Conservation (phyloP, 2,888 invertebrate genomes). For the Hedya salicella region DNA sequence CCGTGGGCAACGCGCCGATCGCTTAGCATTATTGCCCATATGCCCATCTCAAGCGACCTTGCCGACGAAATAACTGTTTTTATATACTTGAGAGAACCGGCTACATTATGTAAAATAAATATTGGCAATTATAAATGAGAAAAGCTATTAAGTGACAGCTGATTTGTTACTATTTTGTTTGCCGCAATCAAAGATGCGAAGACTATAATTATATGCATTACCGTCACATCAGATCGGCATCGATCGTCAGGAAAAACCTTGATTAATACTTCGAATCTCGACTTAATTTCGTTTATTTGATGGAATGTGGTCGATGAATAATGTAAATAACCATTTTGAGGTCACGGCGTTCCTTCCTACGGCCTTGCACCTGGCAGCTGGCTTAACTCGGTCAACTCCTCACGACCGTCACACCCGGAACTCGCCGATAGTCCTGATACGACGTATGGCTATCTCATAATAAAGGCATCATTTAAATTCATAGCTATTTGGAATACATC, state of each 20-base stretch:
- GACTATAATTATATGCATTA: constrained; percentile 31
- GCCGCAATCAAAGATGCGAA: constrained; percentile 4
- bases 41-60: constrained; percentile 58
- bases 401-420: constrained; percentile 56
- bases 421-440: constrained; percentile 36
- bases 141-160: constrained; percentile 51
- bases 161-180: constrained; percentile 49
- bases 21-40: constrained; percentile 16
- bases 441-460: constrained; percentile 4
- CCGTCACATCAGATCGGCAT: constrained; percentile 24
- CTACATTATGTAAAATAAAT: constrained; percentile 58
- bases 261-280: constrained; percentile 13
- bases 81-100: constrained; percentile 58
- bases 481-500: constrained; percentile 17
- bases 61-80: constrained; percentile 63
- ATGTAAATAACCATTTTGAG: constrained; percentile 49
- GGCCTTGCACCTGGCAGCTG: constrained; percentile 59
- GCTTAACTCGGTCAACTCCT: constrained; percentile 53
- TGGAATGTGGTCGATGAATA: constrained; percentile 49
- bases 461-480: constrained; percentile 23
- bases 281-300: constrained; percentile 37
- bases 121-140: constrained; percentile 19
- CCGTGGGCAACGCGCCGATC: constrained; percentile 18
- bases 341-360: constrained; percentile 47
- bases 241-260: constrained; percentile 24